Evolutionary conservation across 2,113 vertebrate species (phyloP), one percentile per base, ranked within the genome.

Genomic region (Phrynosoma blainvillii): DNA sequence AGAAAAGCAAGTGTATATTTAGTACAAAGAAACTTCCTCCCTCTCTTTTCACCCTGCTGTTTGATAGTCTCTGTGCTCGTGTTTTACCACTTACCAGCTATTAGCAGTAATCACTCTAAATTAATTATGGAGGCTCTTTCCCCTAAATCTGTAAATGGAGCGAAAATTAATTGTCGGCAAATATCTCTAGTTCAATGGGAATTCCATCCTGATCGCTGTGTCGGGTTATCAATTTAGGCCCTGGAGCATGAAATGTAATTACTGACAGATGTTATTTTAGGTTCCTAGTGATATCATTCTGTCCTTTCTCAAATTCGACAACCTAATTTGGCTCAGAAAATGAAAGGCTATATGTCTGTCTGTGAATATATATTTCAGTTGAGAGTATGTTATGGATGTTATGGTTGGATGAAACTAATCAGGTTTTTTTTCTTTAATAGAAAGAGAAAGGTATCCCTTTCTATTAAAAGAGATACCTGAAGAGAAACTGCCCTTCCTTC

Each of bases 131-230:
- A 65, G 85, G 82, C 89, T 93, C 94, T 92, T 90, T 83, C 93
- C 93, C 93, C 89, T 79, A 92, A 89, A 87, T 62, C 92, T 88
- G 74, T 82, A 82, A 92, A 94, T 23, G 79, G 92, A 95, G 89
- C 75, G 85, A 88, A 93, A 96, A 95, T 95, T 94, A 96, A 94
- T 95, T 94, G 95, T 90, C 88, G 84, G 92, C 79, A 90, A 91
- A 56, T 91, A 89, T 91, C 93, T 95, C 87, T 89, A 92, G 90
- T 90, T 95, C 92, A 92, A 77, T 73, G 73, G 82, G 87, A 93
- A 80, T 92, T 87, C 88, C 88, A 76, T 90, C 93, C 89, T 82
- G 87, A 89, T 93, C 88, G 87, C 89, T 32, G 84, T 32, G 85
- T 89, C 89, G 91, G 90, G 92, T 91, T 93, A 93, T 0, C 89